Evolutionary conservation across 1,140 invertebrate species (phyloP).

Genomic region (Phthorimaea operculella): DNA sequence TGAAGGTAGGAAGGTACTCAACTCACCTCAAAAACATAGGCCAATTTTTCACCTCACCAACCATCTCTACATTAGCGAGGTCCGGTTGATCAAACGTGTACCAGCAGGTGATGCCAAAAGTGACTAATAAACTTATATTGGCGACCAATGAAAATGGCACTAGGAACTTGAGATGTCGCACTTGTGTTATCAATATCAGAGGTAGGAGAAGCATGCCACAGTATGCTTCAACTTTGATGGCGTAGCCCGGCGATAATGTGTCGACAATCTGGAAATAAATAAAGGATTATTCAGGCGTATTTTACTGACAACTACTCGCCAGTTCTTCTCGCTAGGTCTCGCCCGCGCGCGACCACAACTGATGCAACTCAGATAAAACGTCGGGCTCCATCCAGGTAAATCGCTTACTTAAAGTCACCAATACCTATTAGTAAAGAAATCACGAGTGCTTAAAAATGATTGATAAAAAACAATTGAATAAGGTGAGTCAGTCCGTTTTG

Average conservation of each 20-base stretch:
- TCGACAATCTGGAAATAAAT: constrained; percentile 59
- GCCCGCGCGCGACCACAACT: too few relatives aligned
- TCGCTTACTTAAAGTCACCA: too few relatives aligned
- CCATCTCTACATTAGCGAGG: constrained; percentile 54
- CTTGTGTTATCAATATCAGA: constrained; percentile 72
- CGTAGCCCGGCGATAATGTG: constrained; percentile 36
- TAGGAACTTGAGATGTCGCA: constrained; percentile 77
- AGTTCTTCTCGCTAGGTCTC: too few relatives aligned
- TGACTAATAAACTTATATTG: constrained; percentile 75
- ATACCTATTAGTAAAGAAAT: too few relatives aligned
- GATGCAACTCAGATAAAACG: too few relatives aligned
- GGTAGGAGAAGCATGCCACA: constrained; percentile 71
- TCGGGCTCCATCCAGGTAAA: too few relatives aligned
- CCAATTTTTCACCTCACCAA: constrained; percentile 57
- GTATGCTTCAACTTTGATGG: constrained; percentile 58
- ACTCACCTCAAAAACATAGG: constrained; percentile 74
- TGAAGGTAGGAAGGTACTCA: too few relatives aligned
- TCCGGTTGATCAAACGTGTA: constrained; percentile 73
- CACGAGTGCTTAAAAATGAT: too few relatives aligned
- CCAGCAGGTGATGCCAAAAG: constrained; percentile 76
- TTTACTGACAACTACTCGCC: too few relatives aligned
- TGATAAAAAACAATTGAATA: too few relatives aligned
- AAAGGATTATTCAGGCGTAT: not conserved
- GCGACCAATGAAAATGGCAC: constrained; percentile 81
- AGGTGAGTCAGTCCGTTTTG: too few relatives aligned